Conservation (phyloP, 2,888 invertebrate species). For the Lasioglossum figueresi region DNA sequence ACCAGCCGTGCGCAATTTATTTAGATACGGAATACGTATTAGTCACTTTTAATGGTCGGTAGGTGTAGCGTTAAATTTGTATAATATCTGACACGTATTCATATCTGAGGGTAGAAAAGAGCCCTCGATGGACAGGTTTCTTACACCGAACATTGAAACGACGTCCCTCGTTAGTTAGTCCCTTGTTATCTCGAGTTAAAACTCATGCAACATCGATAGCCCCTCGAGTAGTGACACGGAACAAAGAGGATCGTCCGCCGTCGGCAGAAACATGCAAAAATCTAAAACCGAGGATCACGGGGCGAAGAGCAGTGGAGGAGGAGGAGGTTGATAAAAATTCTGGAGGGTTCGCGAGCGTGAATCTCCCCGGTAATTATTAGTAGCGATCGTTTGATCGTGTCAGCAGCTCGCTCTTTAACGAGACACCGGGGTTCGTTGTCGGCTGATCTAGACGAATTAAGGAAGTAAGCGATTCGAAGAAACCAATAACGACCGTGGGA, state of each 20-base stretch:
- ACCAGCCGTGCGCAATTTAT: background rate
- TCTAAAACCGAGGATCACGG: background rate
- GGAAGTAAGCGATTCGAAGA: constrained; percentile 69
- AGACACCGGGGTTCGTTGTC: constrained; percentile 59
- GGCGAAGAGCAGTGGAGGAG: too few species aligned
- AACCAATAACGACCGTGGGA: constrained; percentile 66
- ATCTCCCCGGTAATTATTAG: constrained; percentile 38
- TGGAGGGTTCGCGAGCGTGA: constrained; percentile 1
- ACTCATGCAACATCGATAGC: background rate
- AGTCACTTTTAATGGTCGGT: too few species aligned
- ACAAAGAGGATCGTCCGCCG: background rate
- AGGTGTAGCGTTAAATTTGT: too few species aligned
- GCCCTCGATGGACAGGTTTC: background rate
- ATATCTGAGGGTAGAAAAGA: background rate
- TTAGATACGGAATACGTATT: background rate
- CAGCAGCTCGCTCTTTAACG: constrained; percentile 56
- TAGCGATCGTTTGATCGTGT: constrained; percentile 35
- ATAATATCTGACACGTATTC: background rate
- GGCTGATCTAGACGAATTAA: constrained; percentile 66
- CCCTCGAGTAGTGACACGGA: background rate
- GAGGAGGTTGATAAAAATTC: background rate
- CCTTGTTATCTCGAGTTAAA: background rate
- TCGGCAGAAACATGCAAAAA: background rate
- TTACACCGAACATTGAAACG: background rate
- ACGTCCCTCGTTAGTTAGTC: background rate